Conservation (phyloP, 2,888 invertebrate species). For the Didymodactylos carnosus region DNA sequence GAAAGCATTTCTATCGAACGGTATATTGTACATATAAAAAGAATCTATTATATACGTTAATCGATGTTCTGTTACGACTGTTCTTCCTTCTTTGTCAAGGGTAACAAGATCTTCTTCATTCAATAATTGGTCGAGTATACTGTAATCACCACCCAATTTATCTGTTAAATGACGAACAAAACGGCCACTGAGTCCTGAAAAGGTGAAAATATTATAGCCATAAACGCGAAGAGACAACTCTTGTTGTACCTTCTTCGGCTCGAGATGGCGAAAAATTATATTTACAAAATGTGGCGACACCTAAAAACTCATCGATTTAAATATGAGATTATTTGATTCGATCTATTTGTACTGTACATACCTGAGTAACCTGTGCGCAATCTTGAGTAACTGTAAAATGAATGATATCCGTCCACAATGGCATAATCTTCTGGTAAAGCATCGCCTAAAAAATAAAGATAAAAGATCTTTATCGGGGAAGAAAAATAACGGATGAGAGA, state of each 20-base stretch:
- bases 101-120: slow-evolving; percentile 28
- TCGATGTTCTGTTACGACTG: slow-evolving; percentile 35
- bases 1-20: background rate
- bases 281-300: slow-evolving; percentile 37
- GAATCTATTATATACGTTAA: background rate
- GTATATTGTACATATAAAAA: background rate
- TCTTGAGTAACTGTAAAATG: slow-evolving; percentile 37
- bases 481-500: too few species aligned
- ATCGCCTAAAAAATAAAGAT: slow-evolving; percentile 29
- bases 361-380: slow-evolving; percentile 38
- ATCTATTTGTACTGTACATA: slow-evolving; percentile 18
- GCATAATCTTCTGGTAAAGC: slow-evolving; percentile 36
- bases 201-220: too few species aligned
- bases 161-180: background rate
- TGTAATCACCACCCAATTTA: background rate
- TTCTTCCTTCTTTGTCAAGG: slow-evolving; percentile 37
- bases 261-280: slow-evolving; percentile 27
- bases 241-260: slow-evolving; percentile 35
- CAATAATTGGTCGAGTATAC: slow-evolving; percentile 19
- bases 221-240: too few species aligned
- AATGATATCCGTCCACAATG: slow-evolving; percentile 36
- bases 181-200: background rate
- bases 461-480: background rate
- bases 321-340: background rate
- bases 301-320: slow-evolving; percentile 19